phyloP scores from a whole-genome alignment of 2,888 invertebrate genomes.

The Diaprepes abbreviatus region DNA sequence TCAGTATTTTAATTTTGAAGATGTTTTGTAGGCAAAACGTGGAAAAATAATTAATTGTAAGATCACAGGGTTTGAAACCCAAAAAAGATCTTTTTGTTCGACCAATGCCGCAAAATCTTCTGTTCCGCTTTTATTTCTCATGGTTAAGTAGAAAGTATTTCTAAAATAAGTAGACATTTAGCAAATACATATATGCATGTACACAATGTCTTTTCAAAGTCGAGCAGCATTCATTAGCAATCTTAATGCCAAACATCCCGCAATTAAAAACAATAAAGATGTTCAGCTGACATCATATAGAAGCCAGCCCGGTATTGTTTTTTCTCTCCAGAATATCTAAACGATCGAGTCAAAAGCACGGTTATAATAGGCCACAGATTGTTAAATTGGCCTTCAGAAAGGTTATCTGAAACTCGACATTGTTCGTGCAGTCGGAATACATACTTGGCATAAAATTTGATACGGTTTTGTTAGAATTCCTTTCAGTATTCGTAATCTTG shows the following conservation, averaged over 20 bases:
- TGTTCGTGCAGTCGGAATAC: conserved; percentile 45
- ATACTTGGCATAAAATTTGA: conserved; percentile 46
- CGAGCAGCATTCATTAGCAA: neutral
- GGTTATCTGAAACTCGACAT: conserved; percentile 57
- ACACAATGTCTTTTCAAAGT: no score
- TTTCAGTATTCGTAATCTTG: conserved; percentile 35
- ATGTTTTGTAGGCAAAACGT: no score
- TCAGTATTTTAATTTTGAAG: no score
- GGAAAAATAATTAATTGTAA: no score
- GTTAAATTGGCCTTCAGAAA: conserved; percentile 57
- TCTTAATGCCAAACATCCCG: conserved; percentile 6
- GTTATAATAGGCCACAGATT: conserved; percentile 34
- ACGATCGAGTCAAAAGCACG: conserved; percentile 27
- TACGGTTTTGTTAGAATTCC: conserved; percentile 40
- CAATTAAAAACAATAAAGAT: conserved; percentile 26
- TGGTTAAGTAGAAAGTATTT: no score
- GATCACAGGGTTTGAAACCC: no score
- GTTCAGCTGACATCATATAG: conserved; percentile 17
- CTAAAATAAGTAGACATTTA: no score
- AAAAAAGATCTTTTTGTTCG: no score
- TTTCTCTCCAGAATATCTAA: conserved; percentile 29
- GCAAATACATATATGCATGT: no score
- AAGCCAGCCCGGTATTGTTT: conserved; percentile 20
- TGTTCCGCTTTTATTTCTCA: no score
- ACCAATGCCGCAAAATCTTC: no score